phyloP scores from a whole-genome alignment of 2,113 vertebrate species.

The Poecile atricapillus region DNA sequence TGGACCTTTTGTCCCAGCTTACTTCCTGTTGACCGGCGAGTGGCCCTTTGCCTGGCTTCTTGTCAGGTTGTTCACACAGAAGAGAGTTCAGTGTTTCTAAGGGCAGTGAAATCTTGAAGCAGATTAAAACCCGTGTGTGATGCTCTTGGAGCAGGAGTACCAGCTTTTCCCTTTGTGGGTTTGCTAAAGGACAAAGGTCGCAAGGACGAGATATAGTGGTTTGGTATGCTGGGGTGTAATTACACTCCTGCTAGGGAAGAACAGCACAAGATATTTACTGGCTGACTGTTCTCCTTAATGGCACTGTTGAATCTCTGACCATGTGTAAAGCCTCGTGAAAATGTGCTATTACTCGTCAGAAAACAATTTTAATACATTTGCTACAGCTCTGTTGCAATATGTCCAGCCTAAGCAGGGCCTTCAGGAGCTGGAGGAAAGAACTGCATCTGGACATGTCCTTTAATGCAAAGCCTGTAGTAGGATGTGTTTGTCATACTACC shows the following conservation, averaged over 20 bases:
- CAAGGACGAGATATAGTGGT: neutral
- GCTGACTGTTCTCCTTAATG: neutral
- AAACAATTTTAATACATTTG: constrained; percentile 23
- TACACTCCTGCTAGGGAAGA: neutral
- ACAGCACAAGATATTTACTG: neutral
- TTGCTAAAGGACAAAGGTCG: constrained; percentile 45
- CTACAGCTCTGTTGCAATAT: neutral
- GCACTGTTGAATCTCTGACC: neutral
- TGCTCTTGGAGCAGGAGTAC: constrained; percentile 5
- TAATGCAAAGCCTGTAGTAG: neutral
- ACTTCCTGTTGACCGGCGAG: constrained; percentile 81
- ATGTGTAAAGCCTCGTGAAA: constrained; percentile 23
- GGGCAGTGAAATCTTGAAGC: constrained; percentile 36
- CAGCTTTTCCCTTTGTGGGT: neutral
- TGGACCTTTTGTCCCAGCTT: constrained; percentile 82
- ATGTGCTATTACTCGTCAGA: constrained; percentile 16
- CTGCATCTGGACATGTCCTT: neutral
- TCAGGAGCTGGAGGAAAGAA: neutral
- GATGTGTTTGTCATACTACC: neutral
- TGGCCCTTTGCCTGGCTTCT: constrained; percentile 65
- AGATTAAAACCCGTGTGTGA: constrained; percentile 48
- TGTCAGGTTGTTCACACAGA: constrained; percentile 66
- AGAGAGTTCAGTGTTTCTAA: constrained; percentile 59
- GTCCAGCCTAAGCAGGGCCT: neutral
- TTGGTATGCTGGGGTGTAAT: neutral